Percentiles rank a stretch among this genome's conserved stretches.
Conservation (phyloP, 2,113 vertebrate genomes). For the Oncorhynchus masou region DNA sequence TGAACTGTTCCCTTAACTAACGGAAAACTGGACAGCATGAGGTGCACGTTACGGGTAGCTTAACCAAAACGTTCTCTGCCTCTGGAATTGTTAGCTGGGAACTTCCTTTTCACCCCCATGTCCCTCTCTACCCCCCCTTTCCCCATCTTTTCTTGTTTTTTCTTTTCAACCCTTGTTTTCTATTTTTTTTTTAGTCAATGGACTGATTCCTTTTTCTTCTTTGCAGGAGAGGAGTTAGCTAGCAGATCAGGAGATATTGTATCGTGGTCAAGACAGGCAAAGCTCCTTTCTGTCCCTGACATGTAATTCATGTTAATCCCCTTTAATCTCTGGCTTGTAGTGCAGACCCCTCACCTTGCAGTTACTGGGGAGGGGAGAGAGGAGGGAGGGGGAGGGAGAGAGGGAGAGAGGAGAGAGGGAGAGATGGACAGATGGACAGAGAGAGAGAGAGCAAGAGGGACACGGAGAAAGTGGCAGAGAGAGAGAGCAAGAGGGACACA, state of each 20-base stretch:
- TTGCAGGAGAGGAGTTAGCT: slow-evolving; percentile 72
- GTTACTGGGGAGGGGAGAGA: slow-evolving; percentile 57
- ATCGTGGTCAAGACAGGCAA: slow-evolving; percentile 83
- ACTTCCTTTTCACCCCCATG: not conserved
- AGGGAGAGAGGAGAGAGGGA: not conserved
- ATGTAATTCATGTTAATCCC: slow-evolving; percentile 91
- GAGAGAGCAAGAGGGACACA: no score
- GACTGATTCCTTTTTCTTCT: slow-evolving; percentile 72
- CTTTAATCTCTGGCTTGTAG: slow-evolving; percentile 82
- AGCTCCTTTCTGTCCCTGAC: slow-evolving; percentile 71
- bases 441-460: not conserved
- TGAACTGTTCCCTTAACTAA: no score
- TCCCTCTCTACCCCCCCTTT: no score
- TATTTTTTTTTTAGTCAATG: slow-evolving; percentile 67
- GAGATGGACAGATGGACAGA: slow-evolving; percentile 20
- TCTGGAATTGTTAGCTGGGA: not conserved
- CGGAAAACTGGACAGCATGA: no score
- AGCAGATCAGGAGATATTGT: slow-evolving; percentile 85
- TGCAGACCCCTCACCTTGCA: slow-evolving; percentile 72
- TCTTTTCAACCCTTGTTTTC: slow-evolving; percentile 50
- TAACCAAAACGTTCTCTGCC: no score
- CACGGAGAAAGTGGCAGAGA: no score
- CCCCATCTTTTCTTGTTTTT: slow-evolving; percentile 40
- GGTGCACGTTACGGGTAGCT: no score
- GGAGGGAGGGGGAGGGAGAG: not conserved